Conservation (phyloP, 2,113 vertebrate species). For the Isichthys henryi region DNA sequence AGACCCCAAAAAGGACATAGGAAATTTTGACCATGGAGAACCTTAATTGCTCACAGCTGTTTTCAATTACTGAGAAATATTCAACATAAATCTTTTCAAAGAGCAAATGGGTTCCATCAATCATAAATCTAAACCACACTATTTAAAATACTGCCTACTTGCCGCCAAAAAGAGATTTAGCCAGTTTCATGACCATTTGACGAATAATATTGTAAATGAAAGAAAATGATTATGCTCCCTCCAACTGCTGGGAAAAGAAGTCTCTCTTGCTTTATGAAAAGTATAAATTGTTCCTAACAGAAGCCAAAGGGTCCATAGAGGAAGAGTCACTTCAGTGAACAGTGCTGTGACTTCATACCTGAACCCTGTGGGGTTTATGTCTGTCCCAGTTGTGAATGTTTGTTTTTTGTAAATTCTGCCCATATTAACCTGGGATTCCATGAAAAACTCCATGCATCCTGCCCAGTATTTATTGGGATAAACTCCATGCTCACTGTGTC, state of each 20-base stretch:
- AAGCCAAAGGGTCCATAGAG: background rate
- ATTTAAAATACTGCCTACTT: background rate
- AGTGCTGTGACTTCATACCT: background rate
- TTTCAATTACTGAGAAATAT: slow-evolving; percentile 14
- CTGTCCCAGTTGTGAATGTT: background rate
- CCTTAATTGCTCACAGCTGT: slow-evolving; percentile 16
- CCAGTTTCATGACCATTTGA: background rate
- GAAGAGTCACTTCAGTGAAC: background rate
- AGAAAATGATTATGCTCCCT: background rate
- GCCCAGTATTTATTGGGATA: background rate
- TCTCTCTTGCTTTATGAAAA: background rate
- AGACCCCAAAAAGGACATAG: background rate
- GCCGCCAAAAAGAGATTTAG: background rate
- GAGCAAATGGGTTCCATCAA: background rate
- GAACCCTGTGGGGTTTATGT: background rate
- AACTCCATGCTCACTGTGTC: background rate
- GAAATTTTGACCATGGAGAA: background rate
- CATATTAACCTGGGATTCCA: background rate
- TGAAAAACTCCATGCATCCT: background rate
- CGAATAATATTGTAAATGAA: background rate
- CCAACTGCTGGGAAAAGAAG: background rate
- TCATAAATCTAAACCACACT: slow-evolving; percentile 7
- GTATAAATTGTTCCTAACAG: background rate
- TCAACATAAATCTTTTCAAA: background rate
- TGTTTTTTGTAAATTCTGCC: background rate